Evolutionary conservation across 2,888 invertebrate species (phyloP), one percentile per base, ranked within the genome.

Genomic region (Steinernema scapterisci): DNA sequence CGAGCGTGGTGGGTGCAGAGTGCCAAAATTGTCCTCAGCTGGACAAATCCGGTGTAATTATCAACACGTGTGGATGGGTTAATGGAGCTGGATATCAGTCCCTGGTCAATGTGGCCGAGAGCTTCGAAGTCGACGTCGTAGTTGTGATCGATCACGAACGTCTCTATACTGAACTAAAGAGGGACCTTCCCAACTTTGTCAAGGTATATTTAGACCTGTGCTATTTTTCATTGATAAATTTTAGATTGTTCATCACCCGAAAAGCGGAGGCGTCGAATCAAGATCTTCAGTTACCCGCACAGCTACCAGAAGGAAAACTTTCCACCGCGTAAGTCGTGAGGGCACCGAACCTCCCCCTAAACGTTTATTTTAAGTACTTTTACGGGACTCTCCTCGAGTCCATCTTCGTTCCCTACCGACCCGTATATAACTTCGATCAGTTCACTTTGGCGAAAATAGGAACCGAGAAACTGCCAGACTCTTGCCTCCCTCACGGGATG

Each of bases 11-110:
- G 11, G 95, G 95, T 87, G 93, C 93, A 84, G 94, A 94, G 90
- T 93, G 94, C 93, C 89, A 87, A 77, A 73, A 71, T 27, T 77
- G 48, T 25, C 27, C 75, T 48, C 74, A 77, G 13, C 71, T 80
- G 11, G 80, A 78, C 23, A 51, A 52, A n/a, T 89, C 90, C 1
- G 99, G 99, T 0, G 93, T 94, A 1, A 92, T 99, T 45, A 95
- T 99, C 80, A 99, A 99, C 89, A 97, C 97, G 0, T 95, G 96
- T 83, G 97, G 97, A 0, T 99, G 96, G 96, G 92, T 97, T 0
- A 95, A 95, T 89, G 93, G 92, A 0, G 92, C 91, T 0, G 97
- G 97, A 0, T 97, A 95, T 88, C 79, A 78, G 23, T 86, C 82
- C 71, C 73, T 99, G 13, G 91, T 94, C 1, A 93, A 94, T 84